These are phyloP conservation scores for Temnothorax curvispinosus DNA, from an alignment of 1,140 invertebrate genomes.

Conservation along the genomic window DNA sequence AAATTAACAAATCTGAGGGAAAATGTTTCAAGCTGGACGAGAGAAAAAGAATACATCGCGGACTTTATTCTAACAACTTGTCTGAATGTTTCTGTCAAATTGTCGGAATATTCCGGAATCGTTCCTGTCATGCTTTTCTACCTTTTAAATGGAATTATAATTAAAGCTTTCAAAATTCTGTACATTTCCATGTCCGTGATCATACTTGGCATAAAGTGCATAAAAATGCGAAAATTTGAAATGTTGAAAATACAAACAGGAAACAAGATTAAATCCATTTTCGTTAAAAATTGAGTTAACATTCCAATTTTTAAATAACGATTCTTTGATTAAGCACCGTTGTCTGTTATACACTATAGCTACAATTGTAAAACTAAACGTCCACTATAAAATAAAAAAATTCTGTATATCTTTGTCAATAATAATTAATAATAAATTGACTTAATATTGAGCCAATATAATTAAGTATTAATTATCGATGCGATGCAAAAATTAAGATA, in stretches of 20 bases:
- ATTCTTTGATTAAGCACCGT: background rate
- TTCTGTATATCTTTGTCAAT: background rate
- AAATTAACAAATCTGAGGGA: constrained; percentile 42
- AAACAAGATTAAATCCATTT: constrained; percentile 12
- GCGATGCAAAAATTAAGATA: background rate
- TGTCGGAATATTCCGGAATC: constrained; percentile 46
- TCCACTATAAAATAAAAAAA: background rate
- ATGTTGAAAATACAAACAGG: background rate
- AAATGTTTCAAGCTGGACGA: constrained; percentile 28
- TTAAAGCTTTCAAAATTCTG: constrained; percentile 54
- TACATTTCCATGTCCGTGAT: constrained; percentile 38
- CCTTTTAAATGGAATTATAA: constrained; percentile 56
- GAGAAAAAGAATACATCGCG: constrained; percentile 17
- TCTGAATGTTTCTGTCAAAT: constrained; percentile 56
- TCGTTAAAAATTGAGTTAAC: background rate
- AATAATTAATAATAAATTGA: background rate
- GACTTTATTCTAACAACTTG: constrained; percentile 51
- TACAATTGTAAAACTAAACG: background rate
- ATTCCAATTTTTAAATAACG: constrained; percentile 14
- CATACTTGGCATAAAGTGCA: constrained; percentile 2
- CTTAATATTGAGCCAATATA: background rate
- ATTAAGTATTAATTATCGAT: background rate
- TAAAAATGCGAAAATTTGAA: constrained; percentile 30
- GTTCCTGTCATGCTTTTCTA: constrained; percentile 28
- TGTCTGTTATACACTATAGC: background rate